phyloP scores from a whole-genome alignment of 2,888 invertebrate genomes.

The Cheilosia scutellata region DNA sequence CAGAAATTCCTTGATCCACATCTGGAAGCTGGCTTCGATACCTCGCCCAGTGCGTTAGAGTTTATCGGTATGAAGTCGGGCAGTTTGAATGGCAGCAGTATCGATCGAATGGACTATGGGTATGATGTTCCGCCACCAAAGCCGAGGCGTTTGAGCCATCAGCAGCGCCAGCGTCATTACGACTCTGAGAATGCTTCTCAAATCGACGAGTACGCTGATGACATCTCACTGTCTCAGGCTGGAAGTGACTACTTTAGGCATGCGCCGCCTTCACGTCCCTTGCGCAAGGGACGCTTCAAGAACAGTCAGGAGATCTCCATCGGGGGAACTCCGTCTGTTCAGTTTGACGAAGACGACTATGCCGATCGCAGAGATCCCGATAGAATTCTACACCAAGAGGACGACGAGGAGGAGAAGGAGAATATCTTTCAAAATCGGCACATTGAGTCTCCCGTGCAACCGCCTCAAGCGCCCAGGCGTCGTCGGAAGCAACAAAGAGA shows the following conservation, averaged over 20 bases:
- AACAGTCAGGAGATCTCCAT: conserved; percentile 83
- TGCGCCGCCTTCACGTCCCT: conserved; percentile 85
- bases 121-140: conserved; percentile 84
- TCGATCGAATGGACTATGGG: conserved; percentile 79
- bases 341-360: conserved; percentile 83
- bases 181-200: conserved; percentile 80
- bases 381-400: conserved; percentile 59
- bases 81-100: conserved; percentile 70
- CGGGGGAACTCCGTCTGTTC: conserved; percentile 80
- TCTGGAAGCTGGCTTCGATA: conserved; percentile 91
- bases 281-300: conserved; percentile 84
- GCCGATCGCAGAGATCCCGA: conserved; percentile 76
- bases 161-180: conserved; percentile 80
- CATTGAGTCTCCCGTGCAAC: conserved; percentile 77
- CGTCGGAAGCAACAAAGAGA: conserved; percentile 81
- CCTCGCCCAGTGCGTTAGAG: conserved; percentile 87
- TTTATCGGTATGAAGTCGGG: conserved; percentile 85
- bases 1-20: conserved; percentile 91
- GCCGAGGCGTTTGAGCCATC: conserved; percentile 80
- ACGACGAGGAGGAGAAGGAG: conserved; percentile 77
- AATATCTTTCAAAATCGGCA: conserved; percentile 75
- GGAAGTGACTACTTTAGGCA: conserved; percentile 81
- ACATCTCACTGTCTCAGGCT: conserved; percentile 82
- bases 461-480: conserved; percentile 83
- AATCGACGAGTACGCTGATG: conserved; percentile 81